Evolutionary conservation across 2,797 vertebrate species (phyloP), one percentile per base, ranked within the genome.

Genomic region (Squalus acanthias): DNA sequence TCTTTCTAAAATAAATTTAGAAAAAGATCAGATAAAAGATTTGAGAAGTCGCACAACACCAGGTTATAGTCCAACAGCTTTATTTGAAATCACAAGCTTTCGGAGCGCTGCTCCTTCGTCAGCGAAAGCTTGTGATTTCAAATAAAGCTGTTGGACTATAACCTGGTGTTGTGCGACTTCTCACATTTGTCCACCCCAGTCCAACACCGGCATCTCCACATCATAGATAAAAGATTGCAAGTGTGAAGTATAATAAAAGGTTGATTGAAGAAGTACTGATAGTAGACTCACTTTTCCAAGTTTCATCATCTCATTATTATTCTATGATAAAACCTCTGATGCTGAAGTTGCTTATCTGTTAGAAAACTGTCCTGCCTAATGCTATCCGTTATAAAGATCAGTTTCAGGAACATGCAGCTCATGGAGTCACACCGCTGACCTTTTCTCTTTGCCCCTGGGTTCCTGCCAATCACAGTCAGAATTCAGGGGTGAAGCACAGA

Each of bases 371-470:
- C 50, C 57, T 15, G 12, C 12, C 29, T 63, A n/a, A 88, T 63
- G 13, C 60, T 92, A 92, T 92, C 89, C 33, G 57, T 92, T 92
- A 29, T 33, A 65, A 91, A 92, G 89, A 92, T 92, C 57, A 65
- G 33, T 63, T 50, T 92, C 57, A 65, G 89, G 57, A n/a, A 92
- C 57, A n/a, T 92, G 57, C 89, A 92, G 57, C 89, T 63, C 89
- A 65, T 92, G 60, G 53, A 92, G 26, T 63, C 89, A 92, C 29
- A n/a, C 89, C 57, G 33, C 60, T 63, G 89, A 92, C 57, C 29
- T 92, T 63, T 65, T 12, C 53, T 91, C 57, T 92, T 63, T 63
- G 15, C 57, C 89, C 89, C 12, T 92, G 26, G 57, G 57, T 92
- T 85, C 57, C 60, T 92, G 57, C 89, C 89, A 92, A 65, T 92